Evolutionary conservation across 2,888 invertebrate genomes (phyloP), one percentile per base, ranked within the genome.

Genomic region (Thereva nobilitata): DNA sequence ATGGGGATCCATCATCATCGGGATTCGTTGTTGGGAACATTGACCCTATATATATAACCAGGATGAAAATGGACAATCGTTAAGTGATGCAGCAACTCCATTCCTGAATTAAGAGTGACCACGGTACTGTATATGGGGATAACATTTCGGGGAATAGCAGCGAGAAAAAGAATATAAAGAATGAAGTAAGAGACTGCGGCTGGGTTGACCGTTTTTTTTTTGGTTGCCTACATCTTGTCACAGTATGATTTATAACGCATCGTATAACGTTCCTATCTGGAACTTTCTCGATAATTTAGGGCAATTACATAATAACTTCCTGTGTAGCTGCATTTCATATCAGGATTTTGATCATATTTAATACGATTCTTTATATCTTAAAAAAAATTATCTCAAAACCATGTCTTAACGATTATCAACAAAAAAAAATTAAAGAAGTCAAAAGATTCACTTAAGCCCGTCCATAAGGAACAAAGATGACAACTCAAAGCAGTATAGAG

Each of bases 21-120:
- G 45, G 34, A 50, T 23, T 23, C 23, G 23, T 23, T 23, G 1
- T 23, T 6, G 41, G 41, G 50, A n/a, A 34, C 50, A 50, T 61
- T 61, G 61, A 61, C 50, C 50, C 61, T 61, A 8, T 61, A 50
- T 23, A 2, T 23, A 23, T 23, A 23, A 23, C 50, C 40, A 41
- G 41, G 53, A 53, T 53, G 38, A 53, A 53, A 53, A 38, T 35
- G 53, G 4, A 53, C 37, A 53, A 53, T 53, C 53, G 53, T 38
- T 40, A 53, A 35, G 35, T 35, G 12, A 35, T 38, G n/a, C 37
- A 38, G 53, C 38, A 12, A 53, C 53, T 10, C 38, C 9, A 23
- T 6, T 49, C 6, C 37, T 9, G 23, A 23, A 23, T 23, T 23
- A 23, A 23, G 23, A 23, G 23, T 2, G 23, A 53, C 10, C n/a